These are phyloP conservation scores for Chalcis sispes DNA, from an alignment of 2,888 invertebrate genomes.

Conservation along the genomic window DNA sequence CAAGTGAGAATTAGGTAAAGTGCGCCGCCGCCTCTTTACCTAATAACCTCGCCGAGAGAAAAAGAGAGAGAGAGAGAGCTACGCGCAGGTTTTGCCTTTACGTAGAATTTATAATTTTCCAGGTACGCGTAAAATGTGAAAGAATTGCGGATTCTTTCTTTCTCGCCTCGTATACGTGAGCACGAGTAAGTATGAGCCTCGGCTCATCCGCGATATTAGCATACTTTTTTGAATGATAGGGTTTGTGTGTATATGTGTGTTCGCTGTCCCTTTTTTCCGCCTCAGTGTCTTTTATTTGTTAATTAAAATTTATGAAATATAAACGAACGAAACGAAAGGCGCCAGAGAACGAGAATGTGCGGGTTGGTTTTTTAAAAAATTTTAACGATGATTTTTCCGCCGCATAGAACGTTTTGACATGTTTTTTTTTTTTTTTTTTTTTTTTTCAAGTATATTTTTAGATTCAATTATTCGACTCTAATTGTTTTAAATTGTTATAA, in stretches of 20 bases:
- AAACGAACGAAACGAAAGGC: not conserved
- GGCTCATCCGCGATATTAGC: constrained; percentile 41
- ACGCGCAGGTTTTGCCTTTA: not conserved
- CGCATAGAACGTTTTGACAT: too few species aligned
- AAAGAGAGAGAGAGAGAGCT: too few species aligned
- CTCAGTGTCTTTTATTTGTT: constrained; percentile 9
- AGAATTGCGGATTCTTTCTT: constrained; percentile 46
- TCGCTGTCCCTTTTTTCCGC: not conserved
- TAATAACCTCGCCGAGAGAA: too few species aligned
- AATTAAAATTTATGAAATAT: constrained; percentile 41
- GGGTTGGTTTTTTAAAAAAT: constrained; percentile 15
- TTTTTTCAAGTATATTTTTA: too few species aligned
- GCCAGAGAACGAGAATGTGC: not conserved
- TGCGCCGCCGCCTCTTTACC: constrained; percentile 22
- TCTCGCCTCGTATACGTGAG: too few species aligned
- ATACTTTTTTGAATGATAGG: constrained; percentile 40
- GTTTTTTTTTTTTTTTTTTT: too few species aligned
- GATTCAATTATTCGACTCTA: too few species aligned
- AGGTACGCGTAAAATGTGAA: constrained; percentile 25
- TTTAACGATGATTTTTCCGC: constrained; percentile 1
- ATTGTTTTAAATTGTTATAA: too few species aligned
- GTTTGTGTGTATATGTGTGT: too few species aligned
- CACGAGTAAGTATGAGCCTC: too few species aligned
- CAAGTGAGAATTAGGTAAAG: constrained; percentile 64
- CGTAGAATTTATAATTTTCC: constrained; percentile 51